Conservation (phyloP, 2,888 invertebrate genomes). For the Mythimna pallens region DNA sequence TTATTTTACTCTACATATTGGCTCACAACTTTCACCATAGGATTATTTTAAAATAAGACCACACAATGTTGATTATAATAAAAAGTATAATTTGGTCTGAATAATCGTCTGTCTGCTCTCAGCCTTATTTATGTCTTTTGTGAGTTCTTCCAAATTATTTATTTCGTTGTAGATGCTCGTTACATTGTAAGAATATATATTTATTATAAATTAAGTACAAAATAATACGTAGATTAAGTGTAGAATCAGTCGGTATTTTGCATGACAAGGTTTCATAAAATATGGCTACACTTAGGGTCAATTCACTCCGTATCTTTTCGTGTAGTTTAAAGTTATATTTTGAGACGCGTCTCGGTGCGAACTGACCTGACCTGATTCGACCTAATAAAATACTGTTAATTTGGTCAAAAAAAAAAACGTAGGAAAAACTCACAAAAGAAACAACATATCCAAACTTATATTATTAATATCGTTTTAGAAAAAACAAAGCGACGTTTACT, state of each 20-base stretch:
- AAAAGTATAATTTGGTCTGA: background rate
- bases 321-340: too few relatives aligned
- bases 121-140: conserved; percentile 32
- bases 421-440: conserved; percentile 56
- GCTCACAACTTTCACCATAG: background rate
- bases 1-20: conserved; percentile 1
- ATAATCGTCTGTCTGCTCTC: background rate
- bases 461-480: conserved; percentile 34
- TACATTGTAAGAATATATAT: conserved; percentile 15
- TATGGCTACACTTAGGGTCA: background rate
- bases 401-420: background rate
- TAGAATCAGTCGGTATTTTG: conserved; percentile 3
- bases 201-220: conserved; percentile 47
- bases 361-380: background rate
- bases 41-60: background rate
- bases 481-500: conserved; percentile 34
- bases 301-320: too few relatives aligned
- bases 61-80: background rate
- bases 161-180: conserved; percentile 37
- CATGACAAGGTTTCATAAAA: background rate
- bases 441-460: conserved; percentile 25
- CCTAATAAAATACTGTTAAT: conserved; percentile 12
- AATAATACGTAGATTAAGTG: conserved; percentile 24
- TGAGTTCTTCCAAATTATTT: conserved; percentile 41
- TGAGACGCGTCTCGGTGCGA: too few relatives aligned